Percentiles rank a stretch among this genome's conserved stretches.
These are phyloP conservation scores for Dicerorhinus sumatrensis DNA, from an alignment of 2,113 vertebrate species.

Conservation along the genomic window DNA sequence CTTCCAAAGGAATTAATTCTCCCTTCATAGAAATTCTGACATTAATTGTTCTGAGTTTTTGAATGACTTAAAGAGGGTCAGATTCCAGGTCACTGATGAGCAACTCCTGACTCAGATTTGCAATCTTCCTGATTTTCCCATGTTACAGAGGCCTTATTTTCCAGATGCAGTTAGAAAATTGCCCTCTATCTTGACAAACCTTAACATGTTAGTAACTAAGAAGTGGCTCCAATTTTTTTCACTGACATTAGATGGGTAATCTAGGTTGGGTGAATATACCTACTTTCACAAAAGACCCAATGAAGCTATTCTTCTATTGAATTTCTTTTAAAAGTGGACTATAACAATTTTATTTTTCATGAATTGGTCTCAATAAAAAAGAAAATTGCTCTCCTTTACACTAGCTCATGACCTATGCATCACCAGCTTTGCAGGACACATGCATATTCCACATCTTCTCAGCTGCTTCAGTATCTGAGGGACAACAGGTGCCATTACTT, in stretches of 20 bases:
- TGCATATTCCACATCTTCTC: not conserved
- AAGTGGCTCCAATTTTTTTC: not conserved
- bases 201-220: not conserved
- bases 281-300: not conserved
- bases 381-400: not conserved
- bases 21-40: conserved; percentile 20
- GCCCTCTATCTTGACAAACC: not conserved
- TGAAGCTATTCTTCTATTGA: not conserved
- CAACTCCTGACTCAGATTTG: conserved; percentile 40
- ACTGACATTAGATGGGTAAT: not conserved
- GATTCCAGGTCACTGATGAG: conserved; percentile 40
- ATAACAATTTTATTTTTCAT: not conserved
- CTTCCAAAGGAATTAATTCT: conserved; percentile 46
- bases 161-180: not conserved
- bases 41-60: not conserved
- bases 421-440: not conserved
- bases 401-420: not conserved
- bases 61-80: conserved; percentile 53
- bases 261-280: not conserved
- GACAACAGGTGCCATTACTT: too few relatives aligned
- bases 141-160: not conserved
- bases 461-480: not conserved
- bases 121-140: conserved; percentile 14
- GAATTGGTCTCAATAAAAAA: not conserved
- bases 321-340: not conserved